Percentiles rank a stretch among this genome's conserved stretches.
These are phyloP conservation scores for Oligia strigilis DNA, from an alignment of 2,888 invertebrate genomes.

Conservation along the genomic window DNA sequence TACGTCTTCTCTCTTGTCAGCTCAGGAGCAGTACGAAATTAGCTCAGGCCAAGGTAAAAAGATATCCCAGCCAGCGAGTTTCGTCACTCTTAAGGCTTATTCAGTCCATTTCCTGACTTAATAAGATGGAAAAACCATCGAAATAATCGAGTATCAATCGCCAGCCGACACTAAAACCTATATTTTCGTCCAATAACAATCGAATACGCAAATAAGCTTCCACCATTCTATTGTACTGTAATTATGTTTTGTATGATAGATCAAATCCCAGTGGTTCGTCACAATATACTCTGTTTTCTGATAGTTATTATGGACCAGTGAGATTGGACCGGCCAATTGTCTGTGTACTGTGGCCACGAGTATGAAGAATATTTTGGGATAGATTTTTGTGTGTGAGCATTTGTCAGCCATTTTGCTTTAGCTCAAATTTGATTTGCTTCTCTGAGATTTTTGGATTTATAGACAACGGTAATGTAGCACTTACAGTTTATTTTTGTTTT, in stretches of 20 bases:
- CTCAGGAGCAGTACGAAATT: too few species aligned
- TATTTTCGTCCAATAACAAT: slow-evolving; percentile 21
- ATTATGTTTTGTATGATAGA: slow-evolving; percentile 52
- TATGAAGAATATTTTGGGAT: neutral
- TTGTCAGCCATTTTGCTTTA: too few species aligned
- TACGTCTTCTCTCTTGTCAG: too few species aligned
- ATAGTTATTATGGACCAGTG: slow-evolving; percentile 68
- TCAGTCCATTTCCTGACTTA: neutral
- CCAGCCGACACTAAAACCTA: slow-evolving; percentile 26
- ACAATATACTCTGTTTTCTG: slow-evolving; percentile 70
- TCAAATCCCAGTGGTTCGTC: slow-evolving; percentile 59
- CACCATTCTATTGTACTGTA: slow-evolving; percentile 35
- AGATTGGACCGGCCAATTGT: slow-evolving; percentile 75
- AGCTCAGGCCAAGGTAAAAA: too few species aligned
- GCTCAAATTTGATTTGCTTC: too few species aligned
- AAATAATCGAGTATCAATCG: neutral
- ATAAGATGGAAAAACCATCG: neutral
- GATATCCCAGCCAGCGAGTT: neutral
- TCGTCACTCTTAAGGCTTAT: neutral
- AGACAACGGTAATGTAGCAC: too few species aligned
- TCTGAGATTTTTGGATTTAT: too few species aligned
- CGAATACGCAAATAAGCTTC: slow-evolving; percentile 34
- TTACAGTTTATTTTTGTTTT: too few species aligned
- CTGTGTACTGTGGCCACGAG: slow-evolving; percentile 61
- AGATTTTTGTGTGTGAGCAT: neutral